Evolutionary conservation across 2,888 invertebrate genomes (phyloP), one percentile per base, ranked within the genome.

Genomic region (Lycocerus yunnanus): DNA sequence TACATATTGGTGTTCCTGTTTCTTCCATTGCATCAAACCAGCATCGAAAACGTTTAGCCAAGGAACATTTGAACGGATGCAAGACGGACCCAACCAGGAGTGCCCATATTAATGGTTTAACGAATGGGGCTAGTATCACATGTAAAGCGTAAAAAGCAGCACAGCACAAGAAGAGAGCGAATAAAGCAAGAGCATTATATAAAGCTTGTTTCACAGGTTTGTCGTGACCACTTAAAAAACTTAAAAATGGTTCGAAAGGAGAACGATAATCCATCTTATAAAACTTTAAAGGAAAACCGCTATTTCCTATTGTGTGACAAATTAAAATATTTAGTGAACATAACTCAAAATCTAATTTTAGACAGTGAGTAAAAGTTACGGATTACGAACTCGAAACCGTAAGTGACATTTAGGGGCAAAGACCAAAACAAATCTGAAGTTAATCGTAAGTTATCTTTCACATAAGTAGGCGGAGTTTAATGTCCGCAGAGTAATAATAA

Each of bases 71-170:
- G 84, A 97, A 94, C 0, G 99, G 99, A 86, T 97, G 97, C n/a
- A 99, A 89, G 58, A 98, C 94, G 0, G 98, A 97, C n/a, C 99
- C 99, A 82, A 97, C 96, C 27, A 99, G 89, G 72, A 97, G 89
- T 0, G 99, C 98, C 99, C 99, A 99, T 80, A 98, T 90, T 70
- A 99, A 87, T 0, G 99, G 98, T 80, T 96, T 94, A 43, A 99
- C 92, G 87, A 98, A 98, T 0, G 97, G 97, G 82, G 95, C 94
- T 24, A 98, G 88, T 79, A 96, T 94, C 77, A 95, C 90, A 86
- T 95, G 97, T 8, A 97, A 89, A 1, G 95, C 94, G 85, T 92
- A 93, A 60, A 92, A 89, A 14, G 93, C 94, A 58, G 91, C 91
- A 84, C 91, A 91, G 80, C 92, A 91, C 68, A 94, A 85, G 61